Conservation (phyloP, 2,888 invertebrate genomes). For the Andrena marginata region DNA sequence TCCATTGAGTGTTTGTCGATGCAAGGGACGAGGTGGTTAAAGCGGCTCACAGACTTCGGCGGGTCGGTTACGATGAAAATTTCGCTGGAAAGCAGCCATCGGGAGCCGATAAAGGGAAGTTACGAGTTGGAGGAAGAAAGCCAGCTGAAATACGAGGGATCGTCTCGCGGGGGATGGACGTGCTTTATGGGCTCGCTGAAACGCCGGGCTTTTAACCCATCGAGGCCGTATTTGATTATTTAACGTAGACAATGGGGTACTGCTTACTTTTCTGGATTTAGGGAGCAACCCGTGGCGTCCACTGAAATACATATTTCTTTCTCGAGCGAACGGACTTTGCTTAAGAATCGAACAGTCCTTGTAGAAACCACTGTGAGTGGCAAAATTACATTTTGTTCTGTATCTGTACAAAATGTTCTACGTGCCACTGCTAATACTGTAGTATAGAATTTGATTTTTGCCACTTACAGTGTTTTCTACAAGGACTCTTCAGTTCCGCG, state of each 20-base stretch:
- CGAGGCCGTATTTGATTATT: conserved; percentile 38
- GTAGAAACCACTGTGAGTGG: too few relatives aligned
- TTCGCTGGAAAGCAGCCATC: conserved; percentile 40
- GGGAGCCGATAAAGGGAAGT: conserved; percentile 40
- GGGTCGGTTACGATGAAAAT: conserved; percentile 39
- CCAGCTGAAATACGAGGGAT: conserved; percentile 39
- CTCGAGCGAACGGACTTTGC: too few relatives aligned
- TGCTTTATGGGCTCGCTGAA: conserved; percentile 33
- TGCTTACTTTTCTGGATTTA: not conserved
- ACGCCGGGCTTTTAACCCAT: conserved; percentile 31
- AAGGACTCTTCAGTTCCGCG: too few relatives aligned
- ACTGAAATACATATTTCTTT: not conserved
- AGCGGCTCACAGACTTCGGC: not conserved
- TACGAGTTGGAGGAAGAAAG: conserved; percentile 22
- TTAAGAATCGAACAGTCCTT: not conserved
- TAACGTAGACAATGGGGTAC: conserved; percentile 9
- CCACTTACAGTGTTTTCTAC: too few relatives aligned
- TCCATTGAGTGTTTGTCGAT: not conserved
- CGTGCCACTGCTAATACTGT: too few relatives aligned
- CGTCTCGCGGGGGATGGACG: conserved; percentile 15
- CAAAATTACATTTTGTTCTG: too few relatives aligned
- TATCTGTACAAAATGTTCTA: too few relatives aligned
- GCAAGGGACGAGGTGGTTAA: not conserved
- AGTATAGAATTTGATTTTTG: too few relatives aligned
- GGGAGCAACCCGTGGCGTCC: not conserved